phyloP scores from a whole-genome alignment of 2,113 vertebrate genomes.

The Gila orcuttii region DNA sequence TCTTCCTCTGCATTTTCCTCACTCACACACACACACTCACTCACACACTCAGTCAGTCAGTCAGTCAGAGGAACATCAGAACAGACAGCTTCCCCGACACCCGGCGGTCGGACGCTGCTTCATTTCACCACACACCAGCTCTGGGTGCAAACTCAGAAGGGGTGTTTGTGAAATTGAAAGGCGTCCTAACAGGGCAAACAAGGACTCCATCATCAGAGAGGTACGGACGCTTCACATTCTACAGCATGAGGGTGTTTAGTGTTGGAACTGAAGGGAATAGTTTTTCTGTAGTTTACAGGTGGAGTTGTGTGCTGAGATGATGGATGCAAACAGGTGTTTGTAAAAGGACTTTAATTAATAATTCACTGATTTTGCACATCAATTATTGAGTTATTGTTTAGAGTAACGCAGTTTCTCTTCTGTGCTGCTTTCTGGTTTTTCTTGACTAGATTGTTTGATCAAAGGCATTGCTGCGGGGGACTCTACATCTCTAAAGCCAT shows the following conservation, averaged over 20 bases:
- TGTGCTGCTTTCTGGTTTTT: neutral
- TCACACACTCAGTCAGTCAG: slow-evolving; percentile 57
- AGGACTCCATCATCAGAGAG: slow-evolving; percentile 66
- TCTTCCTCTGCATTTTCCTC: slow-evolving; percentile 36
- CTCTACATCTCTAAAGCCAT: neutral
- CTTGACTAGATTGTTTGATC: neutral
- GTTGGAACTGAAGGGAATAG: neutral
- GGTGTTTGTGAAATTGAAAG: slow-evolving; percentile 80
- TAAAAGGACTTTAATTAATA: neutral
- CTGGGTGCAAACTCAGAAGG: slow-evolving; percentile 80
- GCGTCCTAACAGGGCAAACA: slow-evolving; percentile 67
- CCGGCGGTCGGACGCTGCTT: slow-evolving; percentile 69
- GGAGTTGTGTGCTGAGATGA: neutral
- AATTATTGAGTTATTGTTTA: neutral
- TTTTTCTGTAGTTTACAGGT: slow-evolving; percentile 4
- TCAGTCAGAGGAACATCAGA: slow-evolving; percentile 64
- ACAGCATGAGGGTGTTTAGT: neutral
- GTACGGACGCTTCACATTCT: slow-evolving; percentile 59
- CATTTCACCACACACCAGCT: slow-evolving; percentile 82
- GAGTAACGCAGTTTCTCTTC: neutral
- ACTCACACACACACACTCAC: neutral
- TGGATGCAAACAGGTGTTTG: neutral
- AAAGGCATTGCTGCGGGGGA: neutral
- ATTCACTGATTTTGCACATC: neutral
- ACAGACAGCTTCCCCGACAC: slow-evolving; percentile 69